These are phyloP conservation scores for Agrotis puta DNA, from an alignment of 2,888 invertebrate species.

Conservation along the genomic window DNA sequence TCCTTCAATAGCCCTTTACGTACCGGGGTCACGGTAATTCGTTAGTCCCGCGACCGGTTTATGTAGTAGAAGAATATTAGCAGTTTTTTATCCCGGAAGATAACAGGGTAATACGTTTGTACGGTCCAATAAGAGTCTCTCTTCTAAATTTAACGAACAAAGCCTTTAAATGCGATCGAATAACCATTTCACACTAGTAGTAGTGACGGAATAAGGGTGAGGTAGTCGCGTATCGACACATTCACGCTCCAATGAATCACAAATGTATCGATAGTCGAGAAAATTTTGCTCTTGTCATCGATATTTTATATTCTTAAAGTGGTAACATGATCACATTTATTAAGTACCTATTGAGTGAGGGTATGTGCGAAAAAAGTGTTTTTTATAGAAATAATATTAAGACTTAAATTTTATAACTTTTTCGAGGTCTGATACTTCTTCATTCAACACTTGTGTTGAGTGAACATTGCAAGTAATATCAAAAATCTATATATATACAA, in stretches of 20 bases:
- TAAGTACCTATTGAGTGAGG: neutral
- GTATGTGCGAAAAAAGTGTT: no score
- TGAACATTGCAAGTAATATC: no score
- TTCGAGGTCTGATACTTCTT: neutral
- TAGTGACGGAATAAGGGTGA: neutral
- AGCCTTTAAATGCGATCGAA: neutral
- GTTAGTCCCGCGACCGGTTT: no score
- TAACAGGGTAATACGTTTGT: no score
- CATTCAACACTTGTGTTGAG: neutral
- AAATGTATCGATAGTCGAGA: slow-evolving; percentile 24
- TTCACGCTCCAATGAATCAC: slow-evolving; percentile 4
- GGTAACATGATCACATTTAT: neutral
- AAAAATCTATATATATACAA: no score
- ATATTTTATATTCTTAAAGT: slow-evolving; percentile 10
- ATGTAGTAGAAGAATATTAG: no score
- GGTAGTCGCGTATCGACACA: slow-evolving; percentile 3
- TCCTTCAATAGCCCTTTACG: no score
- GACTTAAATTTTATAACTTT: neutral
- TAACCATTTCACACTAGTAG: neutral
- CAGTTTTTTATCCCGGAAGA: no score
- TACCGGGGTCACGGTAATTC: no score
- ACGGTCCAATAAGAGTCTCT: no score
- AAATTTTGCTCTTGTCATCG: slow-evolving; percentile 14
- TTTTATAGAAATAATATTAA: slow-evolving; percentile 3
- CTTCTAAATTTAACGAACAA: neutral